Percentiles rank a stretch among this genome's conserved stretches.
Evolutionary conservation across 1,140 invertebrate species (phyloP).

Genomic region (Trigoniulus corallinus): DNA sequence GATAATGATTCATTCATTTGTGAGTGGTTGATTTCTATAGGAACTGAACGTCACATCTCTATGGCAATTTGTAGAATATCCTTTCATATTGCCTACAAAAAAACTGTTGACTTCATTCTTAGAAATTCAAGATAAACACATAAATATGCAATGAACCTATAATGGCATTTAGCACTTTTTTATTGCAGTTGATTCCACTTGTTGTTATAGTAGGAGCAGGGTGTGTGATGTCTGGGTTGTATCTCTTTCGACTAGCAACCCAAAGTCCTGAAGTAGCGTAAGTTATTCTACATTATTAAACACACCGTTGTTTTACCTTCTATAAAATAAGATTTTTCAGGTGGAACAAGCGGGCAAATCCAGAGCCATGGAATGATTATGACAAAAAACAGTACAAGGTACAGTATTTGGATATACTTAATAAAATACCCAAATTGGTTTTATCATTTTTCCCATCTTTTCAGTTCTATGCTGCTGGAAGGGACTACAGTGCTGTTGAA

Average conservation of each 20-base stretch:
- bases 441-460: not conserved
- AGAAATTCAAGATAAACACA: no score
- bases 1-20: no score
- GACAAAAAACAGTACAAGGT: slow-evolving; percentile 66
- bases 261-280: slow-evolving; percentile 50
- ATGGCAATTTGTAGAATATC: no score
- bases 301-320: not conserved
- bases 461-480: not conserved
- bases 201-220: slow-evolving; percentile 51
- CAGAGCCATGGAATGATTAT: slow-evolving; percentile 64
- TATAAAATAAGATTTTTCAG: slow-evolving; percentile 17
- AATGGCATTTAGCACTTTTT: no score
- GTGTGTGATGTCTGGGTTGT: slow-evolving; percentile 35
- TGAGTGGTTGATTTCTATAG: no score
- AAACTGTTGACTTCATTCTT: no score
- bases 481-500: not conserved
- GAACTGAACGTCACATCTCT: no score
- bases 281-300: not conserved
- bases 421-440: not conserved
- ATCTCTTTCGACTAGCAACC: slow-evolving; percentile 46
- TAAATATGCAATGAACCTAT: no score
- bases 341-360: slow-evolving; percentile 49
- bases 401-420: slow-evolving; percentile 8
- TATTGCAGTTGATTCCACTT: slow-evolving; percentile 50
- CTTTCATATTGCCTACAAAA: no score